phyloP scores from a whole-genome alignment of 1,140 invertebrate species.

The Papilio xuthus region DNA sequence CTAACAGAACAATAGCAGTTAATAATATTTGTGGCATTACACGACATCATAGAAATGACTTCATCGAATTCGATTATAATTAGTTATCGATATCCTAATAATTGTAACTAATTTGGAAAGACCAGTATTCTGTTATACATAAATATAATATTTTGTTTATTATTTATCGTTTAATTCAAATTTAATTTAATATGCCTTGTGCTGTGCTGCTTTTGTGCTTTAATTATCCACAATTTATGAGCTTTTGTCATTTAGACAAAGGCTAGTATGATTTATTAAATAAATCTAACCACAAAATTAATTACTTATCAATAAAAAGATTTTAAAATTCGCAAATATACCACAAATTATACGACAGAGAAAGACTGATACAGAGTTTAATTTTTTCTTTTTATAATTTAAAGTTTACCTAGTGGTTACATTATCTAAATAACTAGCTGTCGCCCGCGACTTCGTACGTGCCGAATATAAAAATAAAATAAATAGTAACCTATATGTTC shows the following conservation, averaged over 20 bases:
- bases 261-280: not conserved
- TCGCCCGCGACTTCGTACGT: too few relatives aligned
- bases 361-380: too few relatives aligned
- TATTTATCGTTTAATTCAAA: not conserved
- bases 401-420: too few relatives aligned
- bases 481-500: too few relatives aligned
- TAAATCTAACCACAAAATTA: not conserved
- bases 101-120: conserved; percentile 18
- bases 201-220: conserved; percentile 21
- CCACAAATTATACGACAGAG: too few relatives aligned
- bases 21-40: not conserved
- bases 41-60: not conserved
- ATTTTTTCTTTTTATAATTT: too few relatives aligned
- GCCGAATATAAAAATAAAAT: too few relatives aligned
- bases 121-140: not conserved
- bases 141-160: not conserved
- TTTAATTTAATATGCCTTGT: conserved; percentile 26
- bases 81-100: not conserved
- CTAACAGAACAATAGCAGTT: not conserved
- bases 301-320: too few relatives aligned
- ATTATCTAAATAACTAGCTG: too few relatives aligned
- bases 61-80: not conserved
- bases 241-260: conserved; percentile 29
- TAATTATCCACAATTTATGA: conserved; percentile 24
- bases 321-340: too few relatives aligned